A percentile compares a stretch with the other conserved stretches of the same genome.
These are phyloP conservation scores for Patiria pectinifera DNA, from an alignment of 53 echinoderm and acorn worm species.

Conservation along the genomic window DNA sequence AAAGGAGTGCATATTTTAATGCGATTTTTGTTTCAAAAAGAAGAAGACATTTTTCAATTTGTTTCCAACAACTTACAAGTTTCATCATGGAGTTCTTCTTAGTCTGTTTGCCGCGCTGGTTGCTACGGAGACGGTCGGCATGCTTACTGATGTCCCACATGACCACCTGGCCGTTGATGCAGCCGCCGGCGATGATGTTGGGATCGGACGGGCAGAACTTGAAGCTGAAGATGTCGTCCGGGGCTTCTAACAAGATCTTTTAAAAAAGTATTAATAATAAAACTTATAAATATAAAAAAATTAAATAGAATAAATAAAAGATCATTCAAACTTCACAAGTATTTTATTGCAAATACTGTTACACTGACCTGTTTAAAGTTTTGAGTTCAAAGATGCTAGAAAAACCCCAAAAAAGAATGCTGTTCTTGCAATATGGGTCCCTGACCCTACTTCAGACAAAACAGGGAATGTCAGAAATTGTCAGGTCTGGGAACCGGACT, in stretches of 20 bases:
- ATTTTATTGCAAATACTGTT: no score
- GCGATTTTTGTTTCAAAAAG: no score
- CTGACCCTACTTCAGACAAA: no score
- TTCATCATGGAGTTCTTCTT: conserved; percentile 97
- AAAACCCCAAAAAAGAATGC: no score
- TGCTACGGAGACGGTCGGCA: conserved; percentile 86
- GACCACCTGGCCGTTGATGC: conserved; percentile 93
- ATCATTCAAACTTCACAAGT: no score
- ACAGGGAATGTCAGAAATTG: no score
- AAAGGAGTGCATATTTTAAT: no score
- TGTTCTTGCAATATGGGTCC: no score
- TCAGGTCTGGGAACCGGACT: no score
- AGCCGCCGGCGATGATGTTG: conserved; percentile 92
- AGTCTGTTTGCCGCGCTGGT: conserved; percentile 90
- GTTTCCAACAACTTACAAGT: conserved; percentile 73
- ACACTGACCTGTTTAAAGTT: no score
- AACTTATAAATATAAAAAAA: neutral
- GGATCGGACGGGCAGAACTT: conserved; percentile 95
- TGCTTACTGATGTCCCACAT: conserved; percentile 97
- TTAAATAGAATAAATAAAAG: neutral
- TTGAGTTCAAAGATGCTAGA: no score
- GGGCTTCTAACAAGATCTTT: conserved; percentile 93
- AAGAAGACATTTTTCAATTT: no score
- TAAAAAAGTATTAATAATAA: neutral
- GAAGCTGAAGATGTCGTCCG: conserved; percentile 97